These are phyloP conservation scores for Spatula versicolor DNA, from an alignment of 2,797 vertebrate species.

Conservation along the genomic window DNA sequence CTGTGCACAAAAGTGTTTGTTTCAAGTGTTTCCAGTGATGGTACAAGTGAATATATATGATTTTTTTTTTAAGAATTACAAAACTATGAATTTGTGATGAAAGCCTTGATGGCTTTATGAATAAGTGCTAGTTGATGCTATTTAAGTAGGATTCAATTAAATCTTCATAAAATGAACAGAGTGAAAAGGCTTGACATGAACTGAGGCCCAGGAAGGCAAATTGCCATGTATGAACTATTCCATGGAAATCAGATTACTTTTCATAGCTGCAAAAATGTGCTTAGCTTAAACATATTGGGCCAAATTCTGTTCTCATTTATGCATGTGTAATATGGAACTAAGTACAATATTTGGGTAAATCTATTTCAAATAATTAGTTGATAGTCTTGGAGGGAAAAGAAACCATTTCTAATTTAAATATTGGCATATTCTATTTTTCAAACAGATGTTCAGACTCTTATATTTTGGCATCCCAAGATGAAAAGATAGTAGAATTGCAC, in stretches of 20 bases:
- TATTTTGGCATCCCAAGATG: constrained; percentile 65
- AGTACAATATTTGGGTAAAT: constrained; percentile 71
- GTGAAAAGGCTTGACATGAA: constrained; percentile 72
- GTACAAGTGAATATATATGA: constrained; percentile 29
- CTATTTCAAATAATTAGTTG: constrained; percentile 74
- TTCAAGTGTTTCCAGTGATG: constrained; percentile 58
- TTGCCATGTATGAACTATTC: constrained; percentile 71
- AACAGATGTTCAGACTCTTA: constrained; percentile 68
- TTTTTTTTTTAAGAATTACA: constrained; percentile 45
- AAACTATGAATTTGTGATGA: constrained; percentile 69
- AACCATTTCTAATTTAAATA: constrained; percentile 66
- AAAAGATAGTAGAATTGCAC: constrained; percentile 65
- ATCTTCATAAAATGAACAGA: constrained; percentile 72
- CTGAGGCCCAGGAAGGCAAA: constrained; percentile 67
- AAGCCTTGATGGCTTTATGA: constrained; percentile 72
- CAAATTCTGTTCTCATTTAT: constrained; percentile 70
- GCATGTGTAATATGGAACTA: constrained; percentile 56
- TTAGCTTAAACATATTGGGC: constrained; percentile 62
- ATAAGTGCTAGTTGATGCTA: constrained; percentile 76
- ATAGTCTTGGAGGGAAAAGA: constrained; percentile 61
- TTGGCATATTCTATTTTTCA: constrained; percentile 62
- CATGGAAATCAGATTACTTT: constrained; percentile 73
- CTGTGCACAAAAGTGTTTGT: constrained; percentile 42
- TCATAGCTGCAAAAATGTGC: constrained; percentile 71
- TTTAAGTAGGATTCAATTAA: constrained; percentile 77